Evolutionary conservation across 2,888 invertebrate genomes (phyloP).

Genomic region (Siphonodentalium dalli): DNA sequence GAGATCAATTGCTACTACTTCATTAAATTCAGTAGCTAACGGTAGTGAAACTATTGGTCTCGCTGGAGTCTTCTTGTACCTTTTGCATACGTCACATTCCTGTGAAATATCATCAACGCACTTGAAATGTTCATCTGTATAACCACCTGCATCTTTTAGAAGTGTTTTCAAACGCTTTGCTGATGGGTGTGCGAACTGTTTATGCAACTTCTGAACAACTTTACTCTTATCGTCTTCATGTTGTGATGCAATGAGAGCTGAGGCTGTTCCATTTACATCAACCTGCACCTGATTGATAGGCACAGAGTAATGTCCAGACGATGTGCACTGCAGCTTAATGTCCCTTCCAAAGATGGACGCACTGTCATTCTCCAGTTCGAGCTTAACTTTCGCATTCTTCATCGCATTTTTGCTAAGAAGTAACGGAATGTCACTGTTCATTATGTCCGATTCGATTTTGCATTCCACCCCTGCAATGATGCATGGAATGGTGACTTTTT

Average conservation of each 20-base stretch:
- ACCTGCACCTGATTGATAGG: slow-evolving; percentile 16
- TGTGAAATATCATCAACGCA: slow-evolving; percentile 14
- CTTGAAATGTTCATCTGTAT: slow-evolving; percentile 3
- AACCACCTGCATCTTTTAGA: slow-evolving; percentile 22
- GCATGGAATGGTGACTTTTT: slow-evolving; percentile 21
- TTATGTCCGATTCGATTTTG: slow-evolving; percentile 23
- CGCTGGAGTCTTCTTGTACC: slow-evolving; percentile 3
- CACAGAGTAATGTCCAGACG: slow-evolving; percentile 29
- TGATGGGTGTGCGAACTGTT: slow-evolving; percentile 34
- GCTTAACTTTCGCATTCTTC: slow-evolving; percentile 23
- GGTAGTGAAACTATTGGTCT: too few species aligned
- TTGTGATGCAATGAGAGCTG: slow-evolving; percentile 8
- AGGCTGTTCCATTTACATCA: slow-evolving; percentile 6
- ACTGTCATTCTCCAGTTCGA: slow-evolving; percentile 30
- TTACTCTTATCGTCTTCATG: neutral
- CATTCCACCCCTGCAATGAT: slow-evolving; percentile 18
- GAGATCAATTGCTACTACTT: too few species aligned
- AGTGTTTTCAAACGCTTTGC: slow-evolving; percentile 20
- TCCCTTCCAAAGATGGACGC: slow-evolving; percentile 27
- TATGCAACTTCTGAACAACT: slow-evolving; percentile 25
- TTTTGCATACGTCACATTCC: slow-evolving; percentile 20
- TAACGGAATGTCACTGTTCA: slow-evolving; percentile 21
- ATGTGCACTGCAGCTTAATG: slow-evolving; percentile 21
- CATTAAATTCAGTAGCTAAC: too few species aligned
- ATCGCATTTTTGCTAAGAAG: slow-evolving; percentile 22